phyloP scores from a whole-genome alignment of 2,113 vertebrate genomes.

The Pseudorhombus dupliciocellatus region DNA sequence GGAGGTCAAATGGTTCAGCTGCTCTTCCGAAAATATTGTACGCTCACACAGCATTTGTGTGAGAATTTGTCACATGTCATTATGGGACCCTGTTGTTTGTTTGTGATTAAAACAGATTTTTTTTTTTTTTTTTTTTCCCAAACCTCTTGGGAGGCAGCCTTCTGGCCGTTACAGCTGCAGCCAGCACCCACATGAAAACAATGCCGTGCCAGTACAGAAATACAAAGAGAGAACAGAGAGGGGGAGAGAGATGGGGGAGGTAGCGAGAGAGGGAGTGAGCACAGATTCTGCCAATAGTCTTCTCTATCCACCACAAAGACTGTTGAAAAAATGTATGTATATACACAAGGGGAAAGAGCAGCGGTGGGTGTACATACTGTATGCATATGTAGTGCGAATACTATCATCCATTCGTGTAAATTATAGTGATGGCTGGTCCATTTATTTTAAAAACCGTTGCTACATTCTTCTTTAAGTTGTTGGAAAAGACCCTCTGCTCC shows the following conservation, averaged over 20 bases:
- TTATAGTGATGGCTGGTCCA: not conserved
- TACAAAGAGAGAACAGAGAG: constrained; percentile 37
- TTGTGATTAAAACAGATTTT: constrained; percentile 61
- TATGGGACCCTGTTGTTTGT: constrained; percentile 64
- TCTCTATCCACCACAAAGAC: constrained; percentile 59
- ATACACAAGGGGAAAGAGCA: constrained; percentile 10
- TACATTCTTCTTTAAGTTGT: constrained; percentile 41
- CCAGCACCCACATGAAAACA: constrained; percentile 67
- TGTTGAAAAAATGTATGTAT: constrained; percentile 42
- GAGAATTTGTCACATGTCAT: constrained; percentile 59
- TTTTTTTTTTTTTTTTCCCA: constrained; percentile 14
- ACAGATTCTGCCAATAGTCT: constrained; percentile 40
- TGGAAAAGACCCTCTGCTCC: constrained; percentile 42
- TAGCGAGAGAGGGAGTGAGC: constrained; percentile 16
- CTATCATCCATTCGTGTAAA: constrained; percentile 13
- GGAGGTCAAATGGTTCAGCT: constrained; percentile 60
- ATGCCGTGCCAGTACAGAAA: constrained; percentile 53
- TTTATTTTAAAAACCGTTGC: constrained; percentile 31
- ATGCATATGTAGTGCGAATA: not conserved
- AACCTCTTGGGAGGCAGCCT: constrained; percentile 62
- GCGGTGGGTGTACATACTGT: constrained; percentile 4
- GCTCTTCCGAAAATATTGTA: constrained; percentile 46
- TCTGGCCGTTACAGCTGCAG: constrained; percentile 75
- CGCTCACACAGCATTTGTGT: constrained; percentile 36
- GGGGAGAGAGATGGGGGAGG: not conserved